phyloP scores from a whole-genome alignment of 2,113 vertebrate genomes.

The Lipophrys pholis region DNA sequence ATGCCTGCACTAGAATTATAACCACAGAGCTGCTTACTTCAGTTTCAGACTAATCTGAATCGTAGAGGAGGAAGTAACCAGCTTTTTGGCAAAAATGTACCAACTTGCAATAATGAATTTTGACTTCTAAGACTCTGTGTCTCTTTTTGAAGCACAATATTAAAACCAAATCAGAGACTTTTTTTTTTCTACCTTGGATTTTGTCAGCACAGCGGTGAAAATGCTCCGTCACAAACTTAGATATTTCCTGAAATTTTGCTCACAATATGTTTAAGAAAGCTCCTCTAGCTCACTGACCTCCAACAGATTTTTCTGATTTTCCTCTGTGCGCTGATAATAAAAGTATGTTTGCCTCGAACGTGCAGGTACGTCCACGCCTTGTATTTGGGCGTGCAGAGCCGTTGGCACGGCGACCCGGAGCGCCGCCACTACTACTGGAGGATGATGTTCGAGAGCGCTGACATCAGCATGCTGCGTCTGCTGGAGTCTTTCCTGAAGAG shows the following conservation, averaged over 20 bases:
- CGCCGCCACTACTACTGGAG: slow-evolving; percentile 94
- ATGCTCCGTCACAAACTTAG: no score
- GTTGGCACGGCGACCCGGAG: slow-evolving; percentile 90
- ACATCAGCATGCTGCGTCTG: slow-evolving; percentile 97
- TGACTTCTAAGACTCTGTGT: slow-evolving; percentile 55
- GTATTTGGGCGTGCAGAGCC: slow-evolving; percentile 97
- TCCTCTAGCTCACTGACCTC: no score
- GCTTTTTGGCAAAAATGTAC: slow-evolving; percentile 39
- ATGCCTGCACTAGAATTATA: slow-evolving; percentile 57
- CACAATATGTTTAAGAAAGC: no score
- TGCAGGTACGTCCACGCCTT: slow-evolving; percentile 92
- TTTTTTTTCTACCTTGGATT: neutral
- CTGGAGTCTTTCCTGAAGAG: slow-evolving; percentile 98
- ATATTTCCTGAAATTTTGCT: no score
- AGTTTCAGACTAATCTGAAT: slow-evolving; percentile 55
- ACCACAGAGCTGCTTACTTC: slow-evolving; percentile 52
- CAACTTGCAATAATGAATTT: slow-evolving; percentile 50
- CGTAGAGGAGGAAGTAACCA: slow-evolving; percentile 35
- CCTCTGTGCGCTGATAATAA: no score
- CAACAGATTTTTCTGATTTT: no score
- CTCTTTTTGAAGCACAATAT: slow-evolving; percentile 46
- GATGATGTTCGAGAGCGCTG: slow-evolving; percentile 96
- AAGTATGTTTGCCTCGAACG: neutral
- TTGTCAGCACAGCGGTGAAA: no score
- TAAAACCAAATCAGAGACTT: neutral